These are phyloP conservation scores for Harpegnathos saltator DNA, from an alignment of 1,140 invertebrate genomes.

Conservation along the genomic window DNA sequence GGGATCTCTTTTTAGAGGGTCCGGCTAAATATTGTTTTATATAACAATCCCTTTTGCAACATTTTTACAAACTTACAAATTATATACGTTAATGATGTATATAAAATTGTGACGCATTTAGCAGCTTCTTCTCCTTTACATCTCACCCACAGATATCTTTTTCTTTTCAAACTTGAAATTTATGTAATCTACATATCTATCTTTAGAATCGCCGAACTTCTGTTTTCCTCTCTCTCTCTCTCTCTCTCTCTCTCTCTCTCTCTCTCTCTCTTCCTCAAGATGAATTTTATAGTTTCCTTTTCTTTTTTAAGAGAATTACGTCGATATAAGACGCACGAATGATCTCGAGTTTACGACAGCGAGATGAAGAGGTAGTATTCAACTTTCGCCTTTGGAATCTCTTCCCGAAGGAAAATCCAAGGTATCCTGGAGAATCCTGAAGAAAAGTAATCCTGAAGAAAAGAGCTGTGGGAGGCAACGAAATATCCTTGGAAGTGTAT, in stretches of 20 bases:
- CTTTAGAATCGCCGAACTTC: conserved; percentile 3
- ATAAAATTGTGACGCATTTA: background rate
- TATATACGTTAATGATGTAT: too few relatives aligned
- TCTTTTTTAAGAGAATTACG: conserved; percentile 2
- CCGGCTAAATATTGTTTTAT: background rate
- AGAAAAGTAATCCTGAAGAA: background rate
- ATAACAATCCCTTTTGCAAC: background rate
- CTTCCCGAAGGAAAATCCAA: background rate
- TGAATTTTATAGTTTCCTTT: background rate
- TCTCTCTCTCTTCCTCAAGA: too few relatives aligned
- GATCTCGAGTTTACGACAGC: conserved; percentile 9
- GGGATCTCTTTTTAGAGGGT: background rate
- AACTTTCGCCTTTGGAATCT: conserved; percentile 4
- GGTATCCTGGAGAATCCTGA: background rate
- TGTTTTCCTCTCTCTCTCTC: too few relatives aligned
- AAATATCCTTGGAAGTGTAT: background rate
- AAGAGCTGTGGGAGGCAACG: background rate
- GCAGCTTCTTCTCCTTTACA: too few relatives aligned
- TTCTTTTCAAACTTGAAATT: background rate
- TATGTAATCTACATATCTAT: background rate
- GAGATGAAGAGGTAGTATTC: background rate
- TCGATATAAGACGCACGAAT: background rate
- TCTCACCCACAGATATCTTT: background rate
- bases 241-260: too few relatives aligned
- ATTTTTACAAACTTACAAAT: background rate